Conservation (phyloP, 2,113 vertebrate species). For the Tricholaema leucomelas region DNA sequence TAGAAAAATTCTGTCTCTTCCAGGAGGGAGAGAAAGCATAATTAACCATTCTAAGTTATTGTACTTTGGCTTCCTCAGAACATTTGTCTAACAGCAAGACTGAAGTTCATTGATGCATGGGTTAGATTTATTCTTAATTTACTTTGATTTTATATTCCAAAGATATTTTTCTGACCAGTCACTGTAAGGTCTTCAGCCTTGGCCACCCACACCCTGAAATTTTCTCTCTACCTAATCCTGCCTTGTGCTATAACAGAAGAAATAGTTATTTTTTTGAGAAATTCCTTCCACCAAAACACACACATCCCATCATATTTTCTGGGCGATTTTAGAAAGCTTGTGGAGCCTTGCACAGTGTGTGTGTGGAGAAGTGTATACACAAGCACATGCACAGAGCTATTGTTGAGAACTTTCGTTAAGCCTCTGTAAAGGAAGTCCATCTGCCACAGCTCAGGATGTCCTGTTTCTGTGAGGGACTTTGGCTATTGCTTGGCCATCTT, state of each 20-base stretch:
- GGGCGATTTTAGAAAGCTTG: background rate
- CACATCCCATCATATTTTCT: background rate
- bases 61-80: background rate
- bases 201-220: constrained; percentile 29
- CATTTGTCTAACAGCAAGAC: background rate
- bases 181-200: constrained; percentile 23
- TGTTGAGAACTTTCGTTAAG: constrained; percentile 20
- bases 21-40: background rate
- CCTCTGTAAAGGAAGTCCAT: constrained; percentile 34
- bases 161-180: constrained; percentile 15
- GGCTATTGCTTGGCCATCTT: constrained; percentile 25
- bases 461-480: constrained; percentile 49
- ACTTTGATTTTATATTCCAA: constrained; percentile 43
- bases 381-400: background rate
- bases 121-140: constrained; percentile 3
- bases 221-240: constrained; percentile 5
- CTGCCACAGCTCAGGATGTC: constrained; percentile 59
- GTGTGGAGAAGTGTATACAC: background rate
- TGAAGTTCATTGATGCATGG: background rate
- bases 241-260: background rate
- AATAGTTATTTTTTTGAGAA: background rate
- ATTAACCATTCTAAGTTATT: background rate
- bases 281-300: background rate
- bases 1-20: background rate
- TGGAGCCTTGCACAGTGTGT: background rate